Evolutionary conservation across 2,797 vertebrate genomes (phyloP).

Genomic region (Bufotes viridis): DNA sequence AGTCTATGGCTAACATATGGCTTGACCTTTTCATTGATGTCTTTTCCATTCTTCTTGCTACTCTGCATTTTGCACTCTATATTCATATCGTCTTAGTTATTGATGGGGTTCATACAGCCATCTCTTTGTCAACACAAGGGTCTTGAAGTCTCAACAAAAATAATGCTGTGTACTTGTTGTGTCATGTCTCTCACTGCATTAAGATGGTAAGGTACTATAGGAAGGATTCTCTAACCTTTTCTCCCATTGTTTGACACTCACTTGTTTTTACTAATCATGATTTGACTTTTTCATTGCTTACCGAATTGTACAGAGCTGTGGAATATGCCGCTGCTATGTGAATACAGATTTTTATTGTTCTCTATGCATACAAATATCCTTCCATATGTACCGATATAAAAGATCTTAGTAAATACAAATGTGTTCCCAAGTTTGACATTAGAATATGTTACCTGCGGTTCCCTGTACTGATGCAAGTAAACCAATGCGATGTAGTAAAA

Average conservation of each 20-base stretch:
- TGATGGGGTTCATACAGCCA: not conserved
- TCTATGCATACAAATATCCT: not conserved
- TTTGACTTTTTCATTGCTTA: too few species aligned
- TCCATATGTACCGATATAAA: not conserved
- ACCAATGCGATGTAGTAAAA: not conserved
- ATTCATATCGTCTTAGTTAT: not conserved
- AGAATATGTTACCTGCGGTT: not conserved
- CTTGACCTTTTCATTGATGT: not conserved
- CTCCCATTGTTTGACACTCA: not conserved
- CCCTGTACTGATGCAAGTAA: not conserved
- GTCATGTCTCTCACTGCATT: not conserved
- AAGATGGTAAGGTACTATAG: not conserved
- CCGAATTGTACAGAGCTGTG: too few species aligned
- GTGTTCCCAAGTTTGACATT: not conserved
- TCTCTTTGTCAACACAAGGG: not conserved
- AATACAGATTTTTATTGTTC: not conserved
- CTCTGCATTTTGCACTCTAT: not conserved
- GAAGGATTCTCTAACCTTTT: not conserved
- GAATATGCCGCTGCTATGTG: not conserved
- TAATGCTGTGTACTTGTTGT: not conserved
- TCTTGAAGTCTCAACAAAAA: not conserved
- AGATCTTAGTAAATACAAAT: not conserved
- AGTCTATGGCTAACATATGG: not conserved
- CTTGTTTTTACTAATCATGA: too few species aligned
- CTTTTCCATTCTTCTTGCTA: not conserved